A percentile compares a stretch with the other conserved stretches of the same genome.
phyloP scores from a whole-genome alignment of 2,113 vertebrate genomes.

The Trachemys scripta region DNA sequence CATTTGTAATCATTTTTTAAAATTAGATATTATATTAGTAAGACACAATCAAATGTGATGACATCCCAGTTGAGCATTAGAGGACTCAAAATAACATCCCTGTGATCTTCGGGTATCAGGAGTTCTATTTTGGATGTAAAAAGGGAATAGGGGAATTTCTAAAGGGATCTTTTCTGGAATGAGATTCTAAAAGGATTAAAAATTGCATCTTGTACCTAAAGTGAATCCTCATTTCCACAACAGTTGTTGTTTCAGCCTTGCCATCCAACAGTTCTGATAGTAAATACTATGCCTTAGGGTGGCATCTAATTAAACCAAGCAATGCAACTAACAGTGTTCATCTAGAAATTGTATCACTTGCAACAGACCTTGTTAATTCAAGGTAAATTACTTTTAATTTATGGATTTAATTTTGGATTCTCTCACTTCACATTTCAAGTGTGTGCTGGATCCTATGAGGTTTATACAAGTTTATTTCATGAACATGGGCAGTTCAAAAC shows the following conservation, averaged over 20 bases:
- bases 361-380: slow-evolving; percentile 52
- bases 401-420: slow-evolving; percentile 45
- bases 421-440: neutral
- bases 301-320: slow-evolving; percentile 30
- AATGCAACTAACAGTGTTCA: neutral
- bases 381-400: slow-evolving; percentile 58
- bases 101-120: neutral
- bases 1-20: slow-evolving; percentile 54
- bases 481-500: slow-evolving; percentile 4
- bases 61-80: neutral
- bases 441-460: slow-evolving; percentile 7
- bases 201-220: neutral
- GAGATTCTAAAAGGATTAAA: neutral
- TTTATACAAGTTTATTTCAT: slow-evolving; percentile 10
- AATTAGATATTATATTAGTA: slow-evolving; percentile 16
- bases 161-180: neutral
- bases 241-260: slow-evolving; percentile 18
- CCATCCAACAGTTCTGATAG: slow-evolving; percentile 32
- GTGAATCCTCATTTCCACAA: neutral
- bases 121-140: neutral
- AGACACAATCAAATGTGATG: neutral
- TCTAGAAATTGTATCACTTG: slow-evolving; percentile 33
- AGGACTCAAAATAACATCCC: neutral
- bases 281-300: slow-evolving; percentile 30
- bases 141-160: neutral